Evolutionary conservation across 2,113 vertebrate species (phyloP).

Genomic region (Ameiurus melas): DNA sequence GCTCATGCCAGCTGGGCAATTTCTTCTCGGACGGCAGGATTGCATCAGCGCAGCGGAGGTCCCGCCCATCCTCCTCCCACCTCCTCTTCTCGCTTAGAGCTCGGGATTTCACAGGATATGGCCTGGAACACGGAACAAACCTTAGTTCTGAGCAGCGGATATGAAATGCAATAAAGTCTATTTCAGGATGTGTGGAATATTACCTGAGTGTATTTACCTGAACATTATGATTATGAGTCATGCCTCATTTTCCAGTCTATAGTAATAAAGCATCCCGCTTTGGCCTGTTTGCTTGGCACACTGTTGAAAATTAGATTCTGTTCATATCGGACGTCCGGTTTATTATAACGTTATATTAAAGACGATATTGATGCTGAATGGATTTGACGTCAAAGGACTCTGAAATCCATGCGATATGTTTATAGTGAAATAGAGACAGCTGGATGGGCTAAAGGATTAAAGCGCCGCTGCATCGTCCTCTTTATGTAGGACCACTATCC

Average conservation of each 20-base stretch:
- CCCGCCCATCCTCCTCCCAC: slow-evolving; percentile 22
- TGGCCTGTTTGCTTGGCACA: background rate
- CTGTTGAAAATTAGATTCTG: background rate
- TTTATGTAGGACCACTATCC: background rate
- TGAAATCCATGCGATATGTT: background rate
- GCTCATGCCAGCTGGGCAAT: slow-evolving; percentile 48
- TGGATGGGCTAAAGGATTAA: background rate
- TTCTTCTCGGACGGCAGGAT: slow-evolving; percentile 50
- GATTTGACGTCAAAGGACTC: background rate
- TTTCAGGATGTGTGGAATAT: background rate
- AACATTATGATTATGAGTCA: background rate
- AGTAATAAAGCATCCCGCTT: background rate
- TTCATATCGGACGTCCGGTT: background rate
- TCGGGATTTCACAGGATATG: slow-evolving; percentile 21
- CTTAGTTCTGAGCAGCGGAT: slow-evolving; percentile 20
- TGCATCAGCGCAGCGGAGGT: slow-evolving; percentile 54
- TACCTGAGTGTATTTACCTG: slow-evolving; percentile 32
- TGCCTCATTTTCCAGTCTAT: background rate
- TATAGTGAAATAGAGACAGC: background rate
- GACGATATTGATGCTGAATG: background rate
- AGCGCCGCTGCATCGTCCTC: background rate
- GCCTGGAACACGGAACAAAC: slow-evolving; percentile 16
- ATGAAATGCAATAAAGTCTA: slow-evolving; percentile 35
- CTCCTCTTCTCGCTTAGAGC: background rate
- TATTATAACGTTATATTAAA: background rate